These are phyloP conservation scores for Gasterosteus nipponicus DNA, from an alignment of 2,113 vertebrate genomes.

Conservation along the genomic window DNA sequence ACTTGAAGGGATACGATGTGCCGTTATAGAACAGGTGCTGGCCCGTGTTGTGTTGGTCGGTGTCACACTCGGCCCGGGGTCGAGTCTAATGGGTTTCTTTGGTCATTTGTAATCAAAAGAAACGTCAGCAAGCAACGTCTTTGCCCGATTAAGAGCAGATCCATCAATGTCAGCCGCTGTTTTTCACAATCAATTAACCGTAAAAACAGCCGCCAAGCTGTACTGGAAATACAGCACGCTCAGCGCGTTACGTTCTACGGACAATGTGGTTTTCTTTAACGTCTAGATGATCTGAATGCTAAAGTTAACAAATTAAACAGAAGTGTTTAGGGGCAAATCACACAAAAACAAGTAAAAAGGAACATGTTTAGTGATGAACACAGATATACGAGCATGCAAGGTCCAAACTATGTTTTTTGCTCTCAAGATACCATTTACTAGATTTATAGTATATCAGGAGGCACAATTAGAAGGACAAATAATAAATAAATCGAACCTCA, in stretches of 20 bases:
- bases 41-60: conserved; percentile 3
- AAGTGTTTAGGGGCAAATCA: not conserved
- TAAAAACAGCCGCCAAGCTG: conserved; percentile 49
- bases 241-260: conserved; percentile 22
- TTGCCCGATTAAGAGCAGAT: conserved; percentile 66
- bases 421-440: not conserved
- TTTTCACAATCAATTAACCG: conserved; percentile 66
- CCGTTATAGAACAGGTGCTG: conserved; percentile 57
- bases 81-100: conserved; percentile 36
- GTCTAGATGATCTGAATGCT: not conserved
- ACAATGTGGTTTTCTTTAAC: conserved; percentile 17
- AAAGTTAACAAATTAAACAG: not conserved
- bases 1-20: conserved; percentile 54
- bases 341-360: not conserved
- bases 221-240: conserved; percentile 58
- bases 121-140: conserved; percentile 54
- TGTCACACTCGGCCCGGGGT: conserved; percentile 19
- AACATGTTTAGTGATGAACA: not conserved
- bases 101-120: conserved; percentile 50
- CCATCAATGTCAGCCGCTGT: conserved; percentile 51
- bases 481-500: too few species aligned
- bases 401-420: not conserved
- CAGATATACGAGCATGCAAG: not conserved
- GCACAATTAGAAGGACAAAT: too few species aligned
- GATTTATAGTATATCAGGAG: too few species aligned